A percentile compares a stretch with the other conserved stretches of the same genome.
Conservation (phyloP, 1,140 invertebrate species). For the Pseudobourletiella spinata region DNA sequence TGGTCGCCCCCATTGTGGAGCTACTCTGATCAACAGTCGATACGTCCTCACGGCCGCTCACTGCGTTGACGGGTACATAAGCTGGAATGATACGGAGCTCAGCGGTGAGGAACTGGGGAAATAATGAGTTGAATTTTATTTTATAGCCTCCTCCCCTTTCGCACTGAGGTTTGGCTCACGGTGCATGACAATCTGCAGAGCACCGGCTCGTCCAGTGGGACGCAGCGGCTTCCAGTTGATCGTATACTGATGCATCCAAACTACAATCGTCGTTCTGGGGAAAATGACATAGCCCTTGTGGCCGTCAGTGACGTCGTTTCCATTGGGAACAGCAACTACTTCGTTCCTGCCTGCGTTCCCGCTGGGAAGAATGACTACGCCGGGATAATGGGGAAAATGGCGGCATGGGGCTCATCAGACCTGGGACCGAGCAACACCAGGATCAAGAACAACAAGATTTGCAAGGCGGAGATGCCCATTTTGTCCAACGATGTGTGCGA, state of each 20-base stretch:
- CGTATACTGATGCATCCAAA: slow-evolving; percentile 34
- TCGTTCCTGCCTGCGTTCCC: slow-evolving; percentile 27
- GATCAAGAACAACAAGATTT: slow-evolving; percentile 12
- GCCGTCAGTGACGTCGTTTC: slow-evolving; percentile 16
- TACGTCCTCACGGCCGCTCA: slow-evolving; percentile 32
- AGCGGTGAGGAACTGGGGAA: too few species aligned
- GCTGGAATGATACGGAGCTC: too few species aligned
- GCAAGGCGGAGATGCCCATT: slow-evolving; percentile 24
- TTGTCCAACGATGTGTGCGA: slow-evolving; percentile 31
- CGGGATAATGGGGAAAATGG: slow-evolving; percentile 6
- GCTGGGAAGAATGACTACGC: slow-evolving; percentile 14
- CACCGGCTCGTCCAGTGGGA: slow-evolving; percentile 8
- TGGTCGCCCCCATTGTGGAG: slow-evolving; percentile 32
- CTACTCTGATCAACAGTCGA: slow-evolving; percentile 27
- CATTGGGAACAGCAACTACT: slow-evolving; percentile 24
- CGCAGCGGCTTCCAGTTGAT: slow-evolving; percentile 18
- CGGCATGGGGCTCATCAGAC: slow-evolving; percentile 9
- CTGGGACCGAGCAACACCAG: slow-evolving; percentile 1
- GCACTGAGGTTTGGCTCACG: slow-evolving; percentile 32
- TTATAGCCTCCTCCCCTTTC: slow-evolving; percentile 13
- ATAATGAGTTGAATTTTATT: slow-evolving; percentile 2
- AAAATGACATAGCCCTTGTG: slow-evolving; percentile 32
- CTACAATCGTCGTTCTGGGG: slow-evolving; percentile 21
- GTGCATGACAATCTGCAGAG: slow-evolving; percentile 20
- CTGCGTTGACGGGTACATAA: slow-evolving; percentile 34